A percentile compares a stretch with the other conserved stretches of the same genome.
These are phyloP conservation scores for Galagoides demidoff DNA, from an alignment of 2,797 vertebrate species.

Conservation along the genomic window DNA sequence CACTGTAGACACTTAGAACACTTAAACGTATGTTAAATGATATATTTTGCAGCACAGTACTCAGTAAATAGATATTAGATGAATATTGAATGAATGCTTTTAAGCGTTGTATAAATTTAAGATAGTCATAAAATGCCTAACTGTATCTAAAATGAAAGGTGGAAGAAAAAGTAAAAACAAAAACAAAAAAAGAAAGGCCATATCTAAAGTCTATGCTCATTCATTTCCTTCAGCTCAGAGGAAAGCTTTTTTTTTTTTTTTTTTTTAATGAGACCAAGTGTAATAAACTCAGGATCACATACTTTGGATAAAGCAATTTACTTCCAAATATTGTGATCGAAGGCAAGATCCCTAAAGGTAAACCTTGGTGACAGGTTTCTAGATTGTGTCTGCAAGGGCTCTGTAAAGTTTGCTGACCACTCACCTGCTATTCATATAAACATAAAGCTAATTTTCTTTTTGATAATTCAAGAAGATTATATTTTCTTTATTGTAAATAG, in stretches of 20 bases:
- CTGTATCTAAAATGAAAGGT: neutral
- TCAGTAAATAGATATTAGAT: conserved; percentile 28
- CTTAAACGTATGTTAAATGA: conserved; percentile 9
- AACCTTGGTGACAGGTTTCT: neutral
- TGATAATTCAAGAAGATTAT: neutral
- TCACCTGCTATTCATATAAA: neutral
- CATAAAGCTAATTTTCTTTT: conserved; percentile 3
- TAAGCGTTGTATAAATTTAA: conserved; percentile 7
- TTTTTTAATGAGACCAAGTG: neutral
- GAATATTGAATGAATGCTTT: conserved; percentile 43
- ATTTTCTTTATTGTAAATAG: conserved; percentile 1
- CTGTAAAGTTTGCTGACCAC: neutral
- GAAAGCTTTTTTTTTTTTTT: neutral
- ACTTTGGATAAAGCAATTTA: neutral
- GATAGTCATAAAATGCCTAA: conserved; percentile 10
- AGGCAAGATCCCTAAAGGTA: neutral
- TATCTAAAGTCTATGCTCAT: conserved; percentile 5
- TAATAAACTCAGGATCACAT: neutral
- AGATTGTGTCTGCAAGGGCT: neutral
- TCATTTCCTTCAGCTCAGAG: conserved; percentile 47
- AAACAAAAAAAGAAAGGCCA: neutral
- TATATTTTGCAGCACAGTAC: neutral
- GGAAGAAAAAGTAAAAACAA: too few species aligned
- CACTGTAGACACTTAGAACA: neutral
- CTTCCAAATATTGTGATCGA: neutral